Base-by-base conservation (phyloP, 2,797 vertebrate species). In the Caiman crocodilus region DNA sequence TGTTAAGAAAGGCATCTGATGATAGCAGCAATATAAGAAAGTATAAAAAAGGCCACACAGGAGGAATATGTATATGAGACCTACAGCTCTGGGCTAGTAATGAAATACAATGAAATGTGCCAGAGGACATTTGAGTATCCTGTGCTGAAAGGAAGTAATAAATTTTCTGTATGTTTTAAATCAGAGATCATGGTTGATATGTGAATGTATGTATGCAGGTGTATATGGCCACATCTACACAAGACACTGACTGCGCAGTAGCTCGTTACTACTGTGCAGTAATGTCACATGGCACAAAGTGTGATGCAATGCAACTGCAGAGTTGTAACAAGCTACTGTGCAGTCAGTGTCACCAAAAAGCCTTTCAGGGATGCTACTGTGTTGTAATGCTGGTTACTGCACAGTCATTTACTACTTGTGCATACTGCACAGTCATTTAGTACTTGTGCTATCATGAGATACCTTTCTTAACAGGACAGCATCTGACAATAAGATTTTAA, bases 141-240 rank as follows among this genome's bases (percentile, higher is more conserved):
- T 93, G 28, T 57, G 71, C 71, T 67, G 88, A 95, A 90, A 94
- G 90, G 93, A 97, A 97, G 82, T 85, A 94, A 93, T 95, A 92
- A 91, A 73, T 91, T 56, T 61, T 95, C 91, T 96, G 61, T 26
- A 87, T 88, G 90, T 63, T 78, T 94, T 94, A 93, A 75, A 88
- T 93, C 56, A 76, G 82, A 71, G 90, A 94, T 75, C 88, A 95
- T 83, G 82, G 30, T 77, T 93, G 82, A 95, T 85, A 92, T 95
- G 30, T 16, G 7, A 50, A 50, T 10, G 42, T 50, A 50, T 50
- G 42, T 50, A 50, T 50, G 9, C 11, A 50, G 42, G 42, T 50
- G 42, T 50, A 50, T 50, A 50, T 50, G 42, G 42, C 42, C 9
- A 50, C 42, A 50, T 50, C 42, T 50, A 50, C 42, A 50, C 42